Evolutionary conservation across 2,113 vertebrate genomes (phyloP).

Genomic region (Falco punctatus): DNA sequence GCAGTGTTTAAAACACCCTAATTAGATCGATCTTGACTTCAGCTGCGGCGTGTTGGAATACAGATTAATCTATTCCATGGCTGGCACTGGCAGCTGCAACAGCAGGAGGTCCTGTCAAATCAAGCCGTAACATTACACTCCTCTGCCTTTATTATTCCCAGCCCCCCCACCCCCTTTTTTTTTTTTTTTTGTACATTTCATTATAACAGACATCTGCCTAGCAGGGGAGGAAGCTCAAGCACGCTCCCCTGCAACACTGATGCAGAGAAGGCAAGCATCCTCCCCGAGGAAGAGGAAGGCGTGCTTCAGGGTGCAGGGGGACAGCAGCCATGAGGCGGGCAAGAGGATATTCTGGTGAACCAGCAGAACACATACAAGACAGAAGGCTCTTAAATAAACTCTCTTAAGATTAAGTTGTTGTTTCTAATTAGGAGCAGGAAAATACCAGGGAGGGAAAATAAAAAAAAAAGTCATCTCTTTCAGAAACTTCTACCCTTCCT

Average conservation of each 20-base stretch:
- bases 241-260: neutral
- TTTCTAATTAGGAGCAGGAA: neutral
- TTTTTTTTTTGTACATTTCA: neutral
- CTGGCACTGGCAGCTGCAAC: conserved; percentile 62
- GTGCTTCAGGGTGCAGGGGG: neutral
- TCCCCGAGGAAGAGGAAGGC: neutral
- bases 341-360: neutral
- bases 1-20: conserved; percentile 73
- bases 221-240: conserved; percentile 10
- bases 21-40: conserved; percentile 75
- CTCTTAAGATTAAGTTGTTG: neutral
- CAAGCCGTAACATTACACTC: conserved; percentile 48
- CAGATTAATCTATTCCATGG: conserved; percentile 69
- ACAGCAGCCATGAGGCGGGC: accelerated
- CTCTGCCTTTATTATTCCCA: conserved; percentile 57
- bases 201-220: conserved; percentile 63
- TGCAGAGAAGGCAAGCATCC: neutral
- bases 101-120: conserved; percentile 75
- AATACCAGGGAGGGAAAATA: neutral
- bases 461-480: neutral
- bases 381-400: too few relatives aligned
- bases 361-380: neutral
- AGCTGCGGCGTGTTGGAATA: conserved; percentile 61
- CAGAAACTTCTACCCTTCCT: neutral
- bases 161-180: neutral